A percentile compares a stretch with the other conserved stretches of the same genome.
Conservation (phyloP, 2,797 vertebrate genomes). For the Prionace glauca region DNA sequence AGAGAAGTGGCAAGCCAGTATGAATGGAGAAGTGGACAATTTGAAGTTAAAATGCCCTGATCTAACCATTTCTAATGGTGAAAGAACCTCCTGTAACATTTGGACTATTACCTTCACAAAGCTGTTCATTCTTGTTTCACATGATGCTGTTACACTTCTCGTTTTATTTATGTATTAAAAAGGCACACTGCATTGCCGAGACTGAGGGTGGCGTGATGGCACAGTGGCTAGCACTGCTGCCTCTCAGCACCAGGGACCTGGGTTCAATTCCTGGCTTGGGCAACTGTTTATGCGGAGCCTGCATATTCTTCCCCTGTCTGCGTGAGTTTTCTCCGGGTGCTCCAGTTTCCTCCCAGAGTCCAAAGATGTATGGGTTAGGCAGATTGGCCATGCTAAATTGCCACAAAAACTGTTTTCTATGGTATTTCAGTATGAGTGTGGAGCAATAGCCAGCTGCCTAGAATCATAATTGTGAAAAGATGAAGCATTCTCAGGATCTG, state of each 20-base stretch:
- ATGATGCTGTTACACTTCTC: not conserved
- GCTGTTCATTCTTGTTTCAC: no score
- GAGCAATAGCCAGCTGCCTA: not conserved
- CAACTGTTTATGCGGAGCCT: no score
- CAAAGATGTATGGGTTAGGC: no score
- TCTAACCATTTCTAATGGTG: not conserved
- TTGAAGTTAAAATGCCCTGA: not conserved
- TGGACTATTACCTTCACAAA: no score
- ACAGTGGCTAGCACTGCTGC: no score
- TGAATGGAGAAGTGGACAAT: not conserved
- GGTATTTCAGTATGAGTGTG: not conserved
- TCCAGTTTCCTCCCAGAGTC: no score
- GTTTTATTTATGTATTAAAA: not conserved
- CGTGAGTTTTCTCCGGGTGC: no score
- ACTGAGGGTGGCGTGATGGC: not conserved
- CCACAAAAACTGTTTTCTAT: not conserved
- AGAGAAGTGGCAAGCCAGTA: not conserved
- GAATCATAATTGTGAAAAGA: not conserved
- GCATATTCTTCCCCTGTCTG: no score
- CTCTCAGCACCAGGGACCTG: no score
- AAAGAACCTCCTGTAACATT: no score
- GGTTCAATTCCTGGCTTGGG: no score
- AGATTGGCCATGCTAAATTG: no score
- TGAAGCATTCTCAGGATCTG: not conserved
- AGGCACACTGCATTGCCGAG: not conserved